phyloP scores from a whole-genome alignment of 2,113 vertebrate species.

The Protobothrops flavoviridis region DNA sequence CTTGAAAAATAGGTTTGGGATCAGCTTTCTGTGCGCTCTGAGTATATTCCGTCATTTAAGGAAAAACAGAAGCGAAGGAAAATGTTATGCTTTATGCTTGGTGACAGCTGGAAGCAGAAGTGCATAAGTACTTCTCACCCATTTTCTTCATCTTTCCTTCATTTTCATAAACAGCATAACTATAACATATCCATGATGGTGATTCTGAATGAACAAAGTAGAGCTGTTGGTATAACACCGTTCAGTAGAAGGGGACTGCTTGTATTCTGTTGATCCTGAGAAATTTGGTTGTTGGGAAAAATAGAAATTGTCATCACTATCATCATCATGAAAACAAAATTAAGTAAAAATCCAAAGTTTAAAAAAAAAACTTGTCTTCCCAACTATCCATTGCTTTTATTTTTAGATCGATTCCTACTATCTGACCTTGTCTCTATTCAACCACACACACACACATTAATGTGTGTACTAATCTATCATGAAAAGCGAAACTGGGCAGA shows the following conservation, averaged over 20 bases:
- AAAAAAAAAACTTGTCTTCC: neutral
- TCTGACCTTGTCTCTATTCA: neutral
- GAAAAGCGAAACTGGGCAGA: neutral
- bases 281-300: neutral
- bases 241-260: neutral
- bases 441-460: neutral
- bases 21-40: neutral
- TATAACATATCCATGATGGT: neutral
- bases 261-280: neutral
- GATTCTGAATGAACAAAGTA: neutral
- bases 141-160: conserved; percentile 9
- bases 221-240: neutral
- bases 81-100: neutral
- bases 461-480: neutral
- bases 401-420: neutral
- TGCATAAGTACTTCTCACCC: conserved; percentile 35
- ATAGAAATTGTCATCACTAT: neutral
- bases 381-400: neutral
- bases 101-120: neutral
- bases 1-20: conserved; percentile 45
- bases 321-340: neutral
- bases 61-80: conserved; percentile 26
- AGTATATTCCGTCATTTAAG: conserved; percentile 24
- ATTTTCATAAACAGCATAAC: conserved; percentile 35
- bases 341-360: neutral